Evolutionary conservation across 1,140 invertebrate species (phyloP).

Genomic region (Drosophila serrata): DNA sequence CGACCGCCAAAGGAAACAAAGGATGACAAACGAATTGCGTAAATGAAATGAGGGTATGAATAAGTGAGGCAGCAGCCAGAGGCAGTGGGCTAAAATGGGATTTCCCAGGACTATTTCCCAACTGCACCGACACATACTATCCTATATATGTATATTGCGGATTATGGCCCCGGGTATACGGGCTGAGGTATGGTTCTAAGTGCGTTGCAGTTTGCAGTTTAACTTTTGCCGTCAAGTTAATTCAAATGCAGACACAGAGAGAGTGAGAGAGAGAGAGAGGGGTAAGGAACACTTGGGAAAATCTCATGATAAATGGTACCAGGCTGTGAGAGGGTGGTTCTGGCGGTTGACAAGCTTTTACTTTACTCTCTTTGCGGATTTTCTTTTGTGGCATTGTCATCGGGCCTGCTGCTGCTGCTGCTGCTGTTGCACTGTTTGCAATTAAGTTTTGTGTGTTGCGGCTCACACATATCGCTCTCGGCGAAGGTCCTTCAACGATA

Average conservation of each 20-base stretch:
- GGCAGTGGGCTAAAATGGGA: slow-evolving; percentile 29
- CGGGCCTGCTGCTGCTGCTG: slow-evolving; percentile 25
- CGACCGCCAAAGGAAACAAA: slow-evolving; percentile 29
- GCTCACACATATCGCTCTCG: slow-evolving; percentile 47
- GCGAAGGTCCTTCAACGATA: not conserved
- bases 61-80: slow-evolving; percentile 47
- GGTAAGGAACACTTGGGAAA: slow-evolving; percentile 53
- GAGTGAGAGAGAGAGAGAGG: no score
- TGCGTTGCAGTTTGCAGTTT: slow-evolving; percentile 54
- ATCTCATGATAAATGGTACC: slow-evolving; percentile 65
- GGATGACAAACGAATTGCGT: slow-evolving; percentile 56
- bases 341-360: slow-evolving; percentile 53
- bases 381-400: slow-evolving; percentile 58
- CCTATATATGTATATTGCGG: slow-evolving; percentile 3
- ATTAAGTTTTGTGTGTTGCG: slow-evolving; percentile 70
- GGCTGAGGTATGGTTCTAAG: slow-evolving; percentile 30
- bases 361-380: slow-evolving; percentile 53
- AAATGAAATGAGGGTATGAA: slow-evolving; percentile 59
- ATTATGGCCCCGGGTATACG: slow-evolving; percentile 1
- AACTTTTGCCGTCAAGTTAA: slow-evolving; percentile 69
- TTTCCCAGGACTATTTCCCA: slow-evolving; percentile 2
- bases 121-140: slow-evolving; percentile 1
- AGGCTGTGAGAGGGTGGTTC: not conserved
- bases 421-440: slow-evolving; percentile 62
- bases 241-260: slow-evolving; percentile 60